phyloP scores from a whole-genome alignment of 1,140 invertebrate species.

The Araneus ventricosus region DNA sequence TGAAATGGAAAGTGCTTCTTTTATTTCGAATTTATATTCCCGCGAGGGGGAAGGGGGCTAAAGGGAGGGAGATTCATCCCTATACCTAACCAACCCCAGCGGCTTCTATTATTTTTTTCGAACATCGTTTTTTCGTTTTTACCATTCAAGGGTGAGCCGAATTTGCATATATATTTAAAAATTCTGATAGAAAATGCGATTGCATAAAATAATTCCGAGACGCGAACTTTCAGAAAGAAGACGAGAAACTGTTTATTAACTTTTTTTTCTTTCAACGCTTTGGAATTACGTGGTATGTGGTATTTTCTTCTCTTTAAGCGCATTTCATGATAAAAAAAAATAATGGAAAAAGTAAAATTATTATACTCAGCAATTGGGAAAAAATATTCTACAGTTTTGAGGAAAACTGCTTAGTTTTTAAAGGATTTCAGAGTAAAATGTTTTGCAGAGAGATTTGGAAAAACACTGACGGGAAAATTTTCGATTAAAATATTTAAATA shows the following conservation, averaged over 20 bases:
- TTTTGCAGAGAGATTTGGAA: not conserved
- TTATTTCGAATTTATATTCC: conserved; percentile 58
- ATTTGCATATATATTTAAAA: conserved; percentile 67
- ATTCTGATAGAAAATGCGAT: conserved; percentile 39
- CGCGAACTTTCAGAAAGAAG: not conserved
- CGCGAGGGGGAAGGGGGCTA: not conserved
- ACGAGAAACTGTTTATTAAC: conserved; percentile 20
- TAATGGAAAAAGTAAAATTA: not conserved
- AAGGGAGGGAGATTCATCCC: not conserved
- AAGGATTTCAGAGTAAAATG: not conserved
- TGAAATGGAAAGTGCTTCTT: conserved; percentile 57
- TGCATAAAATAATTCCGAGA: conserved; percentile 28
- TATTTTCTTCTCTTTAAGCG: not conserved
- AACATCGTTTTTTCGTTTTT: not conserved
- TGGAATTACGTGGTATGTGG: not conserved
- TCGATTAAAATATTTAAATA: not conserved
- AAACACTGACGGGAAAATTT: not conserved
- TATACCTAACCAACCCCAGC: not conserved
- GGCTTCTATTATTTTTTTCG: not conserved
- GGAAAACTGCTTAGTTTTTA: not conserved
- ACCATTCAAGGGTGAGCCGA: not conserved
- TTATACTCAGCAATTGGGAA: not conserved
- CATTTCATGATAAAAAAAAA: not conserved
- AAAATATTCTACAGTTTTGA: not conserved
- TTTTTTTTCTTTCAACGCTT: not conserved